phyloP scores from a whole-genome alignment of 2,797 vertebrate species.

The Galaxias olidus region DNA sequence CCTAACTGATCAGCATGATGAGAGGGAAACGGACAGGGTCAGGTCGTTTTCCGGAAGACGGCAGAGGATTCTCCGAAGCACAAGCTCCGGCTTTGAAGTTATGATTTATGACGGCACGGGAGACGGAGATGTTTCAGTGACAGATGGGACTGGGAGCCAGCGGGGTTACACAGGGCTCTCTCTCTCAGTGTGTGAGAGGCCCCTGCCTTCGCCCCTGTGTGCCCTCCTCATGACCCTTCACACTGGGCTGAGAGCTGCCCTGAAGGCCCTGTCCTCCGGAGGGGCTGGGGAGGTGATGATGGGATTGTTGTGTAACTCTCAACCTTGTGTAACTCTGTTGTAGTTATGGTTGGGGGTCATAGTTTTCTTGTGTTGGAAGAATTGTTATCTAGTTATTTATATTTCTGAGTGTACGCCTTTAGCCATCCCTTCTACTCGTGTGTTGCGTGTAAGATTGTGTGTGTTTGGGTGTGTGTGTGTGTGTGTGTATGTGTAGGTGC shows the following conservation, averaged over 20 bases:
- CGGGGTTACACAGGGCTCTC: constrained; percentile 54
- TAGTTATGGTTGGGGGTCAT: too few species aligned
- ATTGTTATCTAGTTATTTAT: too few species aligned
- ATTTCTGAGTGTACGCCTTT: too few species aligned
- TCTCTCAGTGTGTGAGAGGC: constrained; percentile 42
- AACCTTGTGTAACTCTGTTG: constrained; percentile 2
- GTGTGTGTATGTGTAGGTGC: constrained; percentile 6
- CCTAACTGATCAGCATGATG: too few species aligned
- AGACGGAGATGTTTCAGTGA: constrained; percentile 44
- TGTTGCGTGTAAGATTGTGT: background rate
- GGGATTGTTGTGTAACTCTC: constrained; percentile 5
- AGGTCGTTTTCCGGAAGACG: too few species aligned
- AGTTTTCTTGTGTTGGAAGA: too few species aligned
- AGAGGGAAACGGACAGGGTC: too few species aligned
- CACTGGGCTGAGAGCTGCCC: constrained; percentile 43
- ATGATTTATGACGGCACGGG: constrained; percentile 56
- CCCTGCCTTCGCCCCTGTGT: background rate
- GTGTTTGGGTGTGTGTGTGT: background rate
- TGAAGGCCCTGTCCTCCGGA: constrained; percentile 2
- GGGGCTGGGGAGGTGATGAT: constrained; percentile 19
- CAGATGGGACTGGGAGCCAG: constrained; percentile 42
- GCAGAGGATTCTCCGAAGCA: too few species aligned
- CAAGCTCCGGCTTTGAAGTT: constrained; percentile 47
- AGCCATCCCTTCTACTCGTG: too few species aligned
- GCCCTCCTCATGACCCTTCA: constrained; percentile 32